Evolutionary conservation across 1,140 invertebrate species (phyloP).

Genomic region (Eumaeus atala): DNA sequence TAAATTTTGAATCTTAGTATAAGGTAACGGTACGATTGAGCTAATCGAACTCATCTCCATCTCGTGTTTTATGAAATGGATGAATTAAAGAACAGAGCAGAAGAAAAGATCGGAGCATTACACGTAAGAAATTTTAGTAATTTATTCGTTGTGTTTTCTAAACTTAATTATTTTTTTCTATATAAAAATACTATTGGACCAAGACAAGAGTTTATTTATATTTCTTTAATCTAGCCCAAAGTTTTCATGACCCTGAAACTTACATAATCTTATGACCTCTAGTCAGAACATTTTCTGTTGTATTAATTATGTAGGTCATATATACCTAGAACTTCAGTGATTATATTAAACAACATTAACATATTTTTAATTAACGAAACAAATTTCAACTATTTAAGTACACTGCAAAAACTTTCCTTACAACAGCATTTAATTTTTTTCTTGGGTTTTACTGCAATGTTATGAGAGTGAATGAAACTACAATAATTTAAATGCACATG

Average conservation of each 20-base stretch:
- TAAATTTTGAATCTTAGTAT: slow-evolving; percentile 53
- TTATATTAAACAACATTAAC: background rate
- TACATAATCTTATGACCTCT: slow-evolving; percentile 37
- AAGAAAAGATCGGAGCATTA: slow-evolving; percentile 56
- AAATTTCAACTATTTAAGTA: background rate
- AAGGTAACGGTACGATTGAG: slow-evolving; percentile 42
- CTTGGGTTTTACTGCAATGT: no score
- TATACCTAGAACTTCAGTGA: background rate
- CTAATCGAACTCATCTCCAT: slow-evolving; percentile 33
- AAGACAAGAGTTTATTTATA: no score
- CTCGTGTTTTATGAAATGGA: slow-evolving; percentile 49
- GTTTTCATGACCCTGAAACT: slow-evolving; percentile 38
- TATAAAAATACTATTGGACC: background rate
- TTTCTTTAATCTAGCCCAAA: background rate
- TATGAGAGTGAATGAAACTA: no score
- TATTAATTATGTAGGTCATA: slow-evolving; percentile 5
- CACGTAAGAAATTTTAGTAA: slow-evolving; percentile 46
- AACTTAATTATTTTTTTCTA: background rate
- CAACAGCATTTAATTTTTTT: no score
- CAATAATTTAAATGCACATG: no score
- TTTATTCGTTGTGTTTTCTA: background rate
- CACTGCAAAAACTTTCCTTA: no score
- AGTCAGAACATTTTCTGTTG: slow-evolving; percentile 9
- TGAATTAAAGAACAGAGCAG: slow-evolving; percentile 55
- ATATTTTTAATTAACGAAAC: background rate